These are phyloP conservation scores for Isichthys henryi DNA, from an alignment of 2,113 vertebrate genomes.

Conservation along the genomic window DNA sequence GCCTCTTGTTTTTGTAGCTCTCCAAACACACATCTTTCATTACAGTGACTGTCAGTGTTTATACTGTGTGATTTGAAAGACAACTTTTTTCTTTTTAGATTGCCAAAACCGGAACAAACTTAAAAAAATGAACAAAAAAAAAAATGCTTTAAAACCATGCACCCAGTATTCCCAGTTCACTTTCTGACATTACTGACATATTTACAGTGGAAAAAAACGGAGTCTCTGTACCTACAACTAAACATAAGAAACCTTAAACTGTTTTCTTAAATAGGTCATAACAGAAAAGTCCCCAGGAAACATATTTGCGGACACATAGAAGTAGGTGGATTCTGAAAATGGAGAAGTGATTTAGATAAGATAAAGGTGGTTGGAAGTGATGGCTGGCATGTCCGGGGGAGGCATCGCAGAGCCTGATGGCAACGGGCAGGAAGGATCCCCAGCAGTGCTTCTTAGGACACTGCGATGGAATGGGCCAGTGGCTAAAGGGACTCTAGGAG, in stretches of 20 bases:
- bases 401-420: neutral
- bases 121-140: neutral
- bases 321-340: neutral
- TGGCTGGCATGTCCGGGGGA: neutral
- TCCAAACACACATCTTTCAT: neutral
- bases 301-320: neutral
- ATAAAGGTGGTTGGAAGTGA: neutral
- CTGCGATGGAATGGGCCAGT: neutral
- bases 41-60: neutral
- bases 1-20: neutral
- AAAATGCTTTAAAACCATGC: neutral
- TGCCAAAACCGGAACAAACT: neutral
- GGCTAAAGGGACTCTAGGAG: neutral
- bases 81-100: neutral
- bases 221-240: neutral
- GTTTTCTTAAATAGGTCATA: neutral
- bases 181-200: neutral
- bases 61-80: neutral
- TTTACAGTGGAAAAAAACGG: neutral
- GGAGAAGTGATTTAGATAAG: neutral
- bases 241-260: neutral
- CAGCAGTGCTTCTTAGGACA: neutral
- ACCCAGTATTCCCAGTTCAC: neutral
- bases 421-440: neutral
- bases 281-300: neutral